Percentiles rank a stretch among this genome's conserved stretches.
These are phyloP conservation scores for Caenorhabditis drosophilae DNA, from an alignment of 2,888 invertebrate species.

Conservation along the genomic window DNA sequence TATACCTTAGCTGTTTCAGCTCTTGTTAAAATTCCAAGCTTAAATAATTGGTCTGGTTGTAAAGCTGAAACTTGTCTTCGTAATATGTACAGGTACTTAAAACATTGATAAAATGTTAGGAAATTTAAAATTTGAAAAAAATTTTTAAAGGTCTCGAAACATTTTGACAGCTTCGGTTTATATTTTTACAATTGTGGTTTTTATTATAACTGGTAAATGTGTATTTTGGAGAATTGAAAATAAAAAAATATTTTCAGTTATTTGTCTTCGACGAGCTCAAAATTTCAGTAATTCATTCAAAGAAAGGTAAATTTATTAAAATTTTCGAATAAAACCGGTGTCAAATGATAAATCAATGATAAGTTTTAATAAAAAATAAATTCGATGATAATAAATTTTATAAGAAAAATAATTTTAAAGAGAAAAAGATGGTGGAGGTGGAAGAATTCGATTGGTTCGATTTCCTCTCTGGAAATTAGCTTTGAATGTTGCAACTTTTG, in stretches of 20 bases:
- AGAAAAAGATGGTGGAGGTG: conserved; percentile 28
- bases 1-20: conserved; percentile 57
- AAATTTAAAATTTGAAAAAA: conserved; percentile 7
- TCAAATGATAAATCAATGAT: not conserved
- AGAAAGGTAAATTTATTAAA: conserved; percentile 32
- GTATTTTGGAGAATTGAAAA: no score
- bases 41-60: conserved; percentile 63
- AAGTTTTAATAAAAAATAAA: not conserved
- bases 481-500: conserved; percentile 64
- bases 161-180: conserved; percentile 50
- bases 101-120: no score
- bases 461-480: conserved; percentile 67
- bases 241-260: no score
- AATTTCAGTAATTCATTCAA: conserved; percentile 55
- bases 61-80: conserved; percentile 64
- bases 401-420: conserved; percentile 8
- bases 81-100: conserved; percentile 48
- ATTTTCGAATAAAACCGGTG: not conserved
- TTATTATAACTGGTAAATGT: conserved; percentile 57
- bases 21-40: conserved; percentile 56
- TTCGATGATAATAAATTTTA: not conserved
- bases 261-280: conserved; percentile 52
- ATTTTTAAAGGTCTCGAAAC: conserved; percentile 49
- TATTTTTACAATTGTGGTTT: conserved; percentile 57
- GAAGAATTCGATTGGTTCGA: conserved; percentile 42